Percentiles rank a stretch among this genome's conserved stretches.
phyloP scores from a whole-genome alignment of 2,888 invertebrate species.

The Creontiades dilutus region DNA sequence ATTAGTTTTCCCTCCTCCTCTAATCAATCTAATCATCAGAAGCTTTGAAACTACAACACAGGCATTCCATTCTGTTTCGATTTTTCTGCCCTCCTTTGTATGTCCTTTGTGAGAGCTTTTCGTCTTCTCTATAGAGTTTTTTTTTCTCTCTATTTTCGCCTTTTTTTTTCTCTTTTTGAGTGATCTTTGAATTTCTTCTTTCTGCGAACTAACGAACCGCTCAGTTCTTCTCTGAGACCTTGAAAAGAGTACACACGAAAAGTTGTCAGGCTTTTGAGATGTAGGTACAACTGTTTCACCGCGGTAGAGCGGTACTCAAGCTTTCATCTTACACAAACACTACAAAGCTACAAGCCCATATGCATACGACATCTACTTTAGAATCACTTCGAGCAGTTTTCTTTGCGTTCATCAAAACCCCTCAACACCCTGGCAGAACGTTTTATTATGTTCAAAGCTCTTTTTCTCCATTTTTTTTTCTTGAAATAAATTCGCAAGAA shows the following conservation, averaged over 20 bases:
- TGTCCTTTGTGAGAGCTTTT: slow-evolving; percentile 16
- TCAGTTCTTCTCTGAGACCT: not conserved
- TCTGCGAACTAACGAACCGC: slow-evolving; percentile 20
- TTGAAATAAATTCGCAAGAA: too few species aligned
- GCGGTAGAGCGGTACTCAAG: not conserved
- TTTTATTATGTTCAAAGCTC: too few species aligned
- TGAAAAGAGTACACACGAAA: slow-evolving; percentile 4
- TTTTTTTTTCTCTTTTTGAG: not conserved
- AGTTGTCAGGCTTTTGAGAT: not conserved
- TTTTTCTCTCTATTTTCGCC: too few species aligned
- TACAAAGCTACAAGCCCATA: not conserved
- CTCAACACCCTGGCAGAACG: too few species aligned
- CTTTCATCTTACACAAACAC: slow-evolving; percentile 13
- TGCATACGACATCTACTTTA: too few species aligned
- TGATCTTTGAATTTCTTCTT: slow-evolving; percentile 13
- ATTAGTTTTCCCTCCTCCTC: not conserved
- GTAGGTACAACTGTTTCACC: not conserved
- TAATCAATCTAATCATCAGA: not conserved
- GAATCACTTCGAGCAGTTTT: too few species aligned
- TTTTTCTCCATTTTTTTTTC: too few species aligned
- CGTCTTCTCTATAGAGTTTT: not conserved
- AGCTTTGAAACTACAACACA: not conserved
- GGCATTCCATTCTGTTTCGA: not conserved
- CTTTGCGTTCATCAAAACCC: too few species aligned
- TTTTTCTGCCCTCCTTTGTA: not conserved